Conservation (phyloP, 2,797 vertebrate species). For the Microctenopoma lineatum region DNA sequence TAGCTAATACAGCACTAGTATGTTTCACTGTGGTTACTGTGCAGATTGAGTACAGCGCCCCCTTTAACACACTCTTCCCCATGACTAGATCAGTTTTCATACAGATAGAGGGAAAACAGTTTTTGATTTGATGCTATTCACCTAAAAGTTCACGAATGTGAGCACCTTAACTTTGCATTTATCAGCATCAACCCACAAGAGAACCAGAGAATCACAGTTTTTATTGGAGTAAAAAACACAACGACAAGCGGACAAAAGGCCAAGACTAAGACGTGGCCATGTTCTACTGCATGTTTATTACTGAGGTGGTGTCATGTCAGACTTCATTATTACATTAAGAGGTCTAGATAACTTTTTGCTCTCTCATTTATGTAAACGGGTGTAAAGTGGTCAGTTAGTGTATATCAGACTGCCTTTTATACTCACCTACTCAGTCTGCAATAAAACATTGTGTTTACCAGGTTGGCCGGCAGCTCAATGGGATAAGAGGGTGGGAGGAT, state of each 20-base stretch:
- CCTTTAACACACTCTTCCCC: slow-evolving; percentile 7
- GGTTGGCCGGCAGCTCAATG: no score
- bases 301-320: no score
- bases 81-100: slow-evolving; percentile 5
- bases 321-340: no score
- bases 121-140: not conserved
- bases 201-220: slow-evolving; percentile 1
- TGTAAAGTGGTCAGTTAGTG: no score
- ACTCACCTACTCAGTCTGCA: slow-evolving; percentile 42
- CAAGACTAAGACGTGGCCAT: not conserved
- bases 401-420: slow-evolving; percentile 22
- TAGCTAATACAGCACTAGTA: slow-evolving; percentile 26
- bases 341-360: no score
- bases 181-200: slow-evolving; percentile 5
- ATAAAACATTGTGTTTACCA: slow-evolving; percentile 1
- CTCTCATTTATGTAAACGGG: no score
- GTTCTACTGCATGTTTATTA: no score
- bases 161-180: slow-evolving; percentile 1
- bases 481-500: no score
- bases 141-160: not conserved
- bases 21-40: slow-evolving; percentile 25
- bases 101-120: slow-evolving; percentile 6
- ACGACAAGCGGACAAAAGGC: slow-evolving; percentile 3
- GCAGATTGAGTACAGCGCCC: slow-evolving; percentile 17
- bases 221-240: not conserved